Percentiles rank a stretch among this genome's conserved stretches.
Conservation (phyloP, 1,140 invertebrate species). For the Olivierus martensii region DNA sequence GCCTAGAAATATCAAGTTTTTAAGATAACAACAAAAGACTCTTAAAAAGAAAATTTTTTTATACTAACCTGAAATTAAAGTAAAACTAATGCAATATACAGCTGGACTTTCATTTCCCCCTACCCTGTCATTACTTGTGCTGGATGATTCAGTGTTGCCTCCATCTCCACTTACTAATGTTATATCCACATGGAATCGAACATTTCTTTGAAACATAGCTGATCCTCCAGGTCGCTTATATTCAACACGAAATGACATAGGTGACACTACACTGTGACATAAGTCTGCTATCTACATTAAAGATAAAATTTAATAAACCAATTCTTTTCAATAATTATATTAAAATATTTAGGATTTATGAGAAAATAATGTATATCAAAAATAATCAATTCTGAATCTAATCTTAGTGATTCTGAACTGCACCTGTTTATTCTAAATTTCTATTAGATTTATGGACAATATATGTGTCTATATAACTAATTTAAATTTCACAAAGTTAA, state of each 20-base stretch:
- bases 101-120: conserved; percentile 45
- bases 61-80: conserved; percentile 68
- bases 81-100: conserved; percentile 88
- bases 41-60: conserved; percentile 22
- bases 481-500: too few relatives aligned
- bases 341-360: too few relatives aligned
- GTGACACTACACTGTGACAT: conserved; percentile 94
- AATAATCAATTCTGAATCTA: too few relatives aligned
- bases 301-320: background rate
- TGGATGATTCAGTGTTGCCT: conserved; percentile 41
- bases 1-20: conserved; percentile 38
- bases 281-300: conserved; percentile 78
- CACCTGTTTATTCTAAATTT: too few relatives aligned
- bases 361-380: too few relatives aligned
- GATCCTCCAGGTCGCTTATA: conserved; percentile 79
- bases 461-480: too few relatives aligned
- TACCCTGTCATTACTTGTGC: conserved; percentile 49
- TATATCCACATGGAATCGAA: conserved; percentile 75
- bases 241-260: conserved; percentile 95
- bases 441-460: too few relatives aligned
- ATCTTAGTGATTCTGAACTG: too few relatives aligned
- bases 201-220: conserved; percentile 92
- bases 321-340: too few relatives aligned
- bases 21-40: background rate
- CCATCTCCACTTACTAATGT: conserved; percentile 29